phyloP scores from a whole-genome alignment of 2,888 invertebrate genomes.

The Agrochola circellaris region DNA sequence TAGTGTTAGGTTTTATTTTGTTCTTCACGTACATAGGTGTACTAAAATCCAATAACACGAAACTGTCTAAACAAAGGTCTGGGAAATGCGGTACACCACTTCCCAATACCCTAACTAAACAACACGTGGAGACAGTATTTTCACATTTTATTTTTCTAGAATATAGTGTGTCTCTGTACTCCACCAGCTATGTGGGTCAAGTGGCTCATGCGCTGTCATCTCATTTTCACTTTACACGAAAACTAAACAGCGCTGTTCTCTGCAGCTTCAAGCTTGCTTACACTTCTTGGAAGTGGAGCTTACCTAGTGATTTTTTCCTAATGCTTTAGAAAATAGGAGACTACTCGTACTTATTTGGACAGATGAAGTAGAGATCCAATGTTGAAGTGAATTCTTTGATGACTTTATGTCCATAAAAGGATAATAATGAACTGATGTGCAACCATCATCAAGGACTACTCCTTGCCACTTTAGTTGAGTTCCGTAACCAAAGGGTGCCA shows the following conservation, averaged over 20 bases:
- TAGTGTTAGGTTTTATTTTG: neutral
- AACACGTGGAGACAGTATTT: neutral
- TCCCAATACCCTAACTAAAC: slow-evolving; percentile 12
- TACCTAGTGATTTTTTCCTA: neutral
- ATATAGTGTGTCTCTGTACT: slow-evolving; percentile 19
- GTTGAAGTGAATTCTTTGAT: neutral
- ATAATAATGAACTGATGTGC: neutral
- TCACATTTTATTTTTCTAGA: slow-evolving; percentile 37
- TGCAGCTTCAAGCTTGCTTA: slow-evolving; percentile 26
- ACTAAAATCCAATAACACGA: neutral
- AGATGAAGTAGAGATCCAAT: neutral
- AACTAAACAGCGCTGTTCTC: slow-evolving; percentile 50
- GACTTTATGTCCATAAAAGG: neutral
- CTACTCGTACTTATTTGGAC: neutral
- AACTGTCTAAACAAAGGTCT: neutral
- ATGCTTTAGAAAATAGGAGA: neutral
- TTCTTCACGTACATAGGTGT: neutral
- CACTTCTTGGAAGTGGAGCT: slow-evolving; percentile 24
- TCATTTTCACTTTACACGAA: slow-evolving; percentile 58
- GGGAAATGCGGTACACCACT: neutral
- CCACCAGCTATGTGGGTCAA: slow-evolving; percentile 54
- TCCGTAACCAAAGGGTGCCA: too few species aligned
- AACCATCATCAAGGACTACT: neutral
- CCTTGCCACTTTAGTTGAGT: neutral
- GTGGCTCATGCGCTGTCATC: slow-evolving; percentile 62